Percentiles rank a stretch among this genome's conserved stretches.
phyloP scores from a whole-genome alignment of 2,888 invertebrate species.

The Andrena chrysosceles region DNA sequence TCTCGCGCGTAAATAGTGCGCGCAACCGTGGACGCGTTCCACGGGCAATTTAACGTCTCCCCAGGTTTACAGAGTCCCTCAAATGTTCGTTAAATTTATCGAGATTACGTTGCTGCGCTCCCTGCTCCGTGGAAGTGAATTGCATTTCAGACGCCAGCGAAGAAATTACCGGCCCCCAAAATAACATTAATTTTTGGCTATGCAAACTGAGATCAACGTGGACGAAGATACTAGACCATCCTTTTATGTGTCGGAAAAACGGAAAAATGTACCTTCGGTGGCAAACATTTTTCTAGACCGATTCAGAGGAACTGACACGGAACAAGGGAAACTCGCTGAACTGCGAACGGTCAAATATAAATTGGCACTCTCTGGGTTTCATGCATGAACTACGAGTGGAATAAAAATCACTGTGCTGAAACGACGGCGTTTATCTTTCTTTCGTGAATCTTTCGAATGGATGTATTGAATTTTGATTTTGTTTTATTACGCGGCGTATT shows the following conservation, averaged over 20 bases:
- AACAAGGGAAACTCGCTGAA: slow-evolving; percentile 39
- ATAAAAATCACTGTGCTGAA: slow-evolving; percentile 28
- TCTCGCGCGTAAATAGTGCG: slow-evolving; percentile 46
- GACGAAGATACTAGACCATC: no score
- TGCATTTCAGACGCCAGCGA: neutral
- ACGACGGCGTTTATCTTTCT: neutral
- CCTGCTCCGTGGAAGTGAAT: neutral
- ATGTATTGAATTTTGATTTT: slow-evolving; percentile 16
- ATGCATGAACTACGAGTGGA: slow-evolving; percentile 9
- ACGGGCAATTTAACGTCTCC: slow-evolving; percentile 14
- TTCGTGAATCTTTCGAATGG: neutral
- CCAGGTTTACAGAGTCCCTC: neutral
- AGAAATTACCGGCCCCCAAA: neutral
- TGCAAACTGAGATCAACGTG: no score
- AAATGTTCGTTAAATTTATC: slow-evolving; percentile 8
- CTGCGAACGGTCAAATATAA: slow-evolving; percentile 22
- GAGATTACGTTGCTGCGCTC: neutral
- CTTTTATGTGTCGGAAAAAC: neutral
- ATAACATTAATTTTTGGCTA: no score
- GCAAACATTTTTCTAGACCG: slow-evolving; percentile 17
- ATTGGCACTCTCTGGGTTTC: slow-evolving; percentile 31
- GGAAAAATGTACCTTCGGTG: neutral
- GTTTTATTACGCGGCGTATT: neutral
- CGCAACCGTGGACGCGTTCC: slow-evolving; percentile 18
- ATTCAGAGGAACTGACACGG: neutral